These are phyloP conservation scores for Rosalia funebris DNA, from an alignment of 2,888 invertebrate species.

Conservation along the genomic window DNA sequence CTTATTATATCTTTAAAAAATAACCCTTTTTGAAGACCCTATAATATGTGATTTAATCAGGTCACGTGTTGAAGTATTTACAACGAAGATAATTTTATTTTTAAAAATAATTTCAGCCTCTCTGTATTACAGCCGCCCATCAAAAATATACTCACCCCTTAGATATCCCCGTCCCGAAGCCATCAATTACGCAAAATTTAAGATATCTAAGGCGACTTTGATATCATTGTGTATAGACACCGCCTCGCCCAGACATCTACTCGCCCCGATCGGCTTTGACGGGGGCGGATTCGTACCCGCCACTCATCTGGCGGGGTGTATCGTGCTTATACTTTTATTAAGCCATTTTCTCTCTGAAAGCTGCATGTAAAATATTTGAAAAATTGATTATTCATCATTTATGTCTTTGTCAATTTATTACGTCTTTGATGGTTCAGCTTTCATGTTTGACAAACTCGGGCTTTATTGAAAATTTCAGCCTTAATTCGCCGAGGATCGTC, in stretches of 20 bases:
- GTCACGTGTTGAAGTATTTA: too few relatives aligned
- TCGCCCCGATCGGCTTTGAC: slow-evolving; percentile 22
- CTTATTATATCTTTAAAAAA: too few relatives aligned
- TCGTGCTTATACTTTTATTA: slow-evolving; percentile 60
- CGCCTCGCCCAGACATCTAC: slow-evolving; percentile 15
- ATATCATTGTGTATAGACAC: slow-evolving; percentile 32
- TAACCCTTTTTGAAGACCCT: too few relatives aligned
- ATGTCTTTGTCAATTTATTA: slow-evolving; percentile 56
- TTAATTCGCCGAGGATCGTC: slow-evolving; percentile 22
- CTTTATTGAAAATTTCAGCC: slow-evolving; percentile 47
- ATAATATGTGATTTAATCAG: too few relatives aligned
- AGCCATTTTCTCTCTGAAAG: slow-evolving; percentile 59
- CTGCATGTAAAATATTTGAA: slow-evolving; percentile 58
- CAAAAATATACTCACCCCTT: neutral
- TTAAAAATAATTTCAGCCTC: slow-evolving; percentile 1
- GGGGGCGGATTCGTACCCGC: slow-evolving; percentile 4
- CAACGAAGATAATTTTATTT: too few relatives aligned
- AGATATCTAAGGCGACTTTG: slow-evolving; percentile 34
- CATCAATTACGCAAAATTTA: slow-evolving; percentile 33
- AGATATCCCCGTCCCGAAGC: neutral
- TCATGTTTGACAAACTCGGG: slow-evolving; percentile 44
- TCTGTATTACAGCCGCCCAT: neutral
- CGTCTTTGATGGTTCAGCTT: slow-evolving; percentile 48
- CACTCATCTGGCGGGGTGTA: slow-evolving; percentile 44
- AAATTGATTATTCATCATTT: slow-evolving; percentile 60